Conservation (phyloP, 2,113 vertebrate species). For the Shinisaurus crocodilurus region DNA sequence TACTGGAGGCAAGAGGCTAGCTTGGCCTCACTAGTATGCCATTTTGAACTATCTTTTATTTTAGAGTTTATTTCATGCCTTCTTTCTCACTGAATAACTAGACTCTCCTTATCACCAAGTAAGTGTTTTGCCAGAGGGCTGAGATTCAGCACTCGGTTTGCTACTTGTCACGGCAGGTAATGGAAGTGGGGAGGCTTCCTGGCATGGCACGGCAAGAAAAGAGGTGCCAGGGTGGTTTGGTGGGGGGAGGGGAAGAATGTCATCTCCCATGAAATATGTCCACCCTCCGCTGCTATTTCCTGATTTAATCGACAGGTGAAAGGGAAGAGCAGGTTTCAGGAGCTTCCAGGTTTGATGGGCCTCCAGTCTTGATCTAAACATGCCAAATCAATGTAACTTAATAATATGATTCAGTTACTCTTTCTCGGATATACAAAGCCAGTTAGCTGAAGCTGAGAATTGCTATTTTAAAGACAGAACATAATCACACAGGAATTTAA, state of each 20-base stretch:
- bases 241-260: too few relatives aligned
- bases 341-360: background rate
- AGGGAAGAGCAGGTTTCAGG: background rate
- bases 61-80: background rate
- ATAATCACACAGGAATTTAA: background rate
- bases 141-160: background rate
- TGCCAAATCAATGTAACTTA: background rate
- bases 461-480: background rate
- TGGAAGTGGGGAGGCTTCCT: background rate
- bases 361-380: background rate
- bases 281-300: background rate
- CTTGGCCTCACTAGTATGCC: background rate
- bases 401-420: background rate
- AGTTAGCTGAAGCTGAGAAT: background rate
- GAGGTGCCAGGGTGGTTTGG: background rate
- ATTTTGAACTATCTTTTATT: background rate
- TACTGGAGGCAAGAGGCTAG: background rate
- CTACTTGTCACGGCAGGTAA: background rate
- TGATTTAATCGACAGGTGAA: background rate
- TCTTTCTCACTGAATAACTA: background rate
- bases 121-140: background rate
- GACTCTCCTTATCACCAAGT: background rate
- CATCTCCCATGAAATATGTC: background rate
- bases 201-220: background rate
- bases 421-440: background rate